These are phyloP conservation scores for Platorchestia sp. DNA, from an alignment of 1,140 invertebrate species.

Conservation along the genomic window DNA sequence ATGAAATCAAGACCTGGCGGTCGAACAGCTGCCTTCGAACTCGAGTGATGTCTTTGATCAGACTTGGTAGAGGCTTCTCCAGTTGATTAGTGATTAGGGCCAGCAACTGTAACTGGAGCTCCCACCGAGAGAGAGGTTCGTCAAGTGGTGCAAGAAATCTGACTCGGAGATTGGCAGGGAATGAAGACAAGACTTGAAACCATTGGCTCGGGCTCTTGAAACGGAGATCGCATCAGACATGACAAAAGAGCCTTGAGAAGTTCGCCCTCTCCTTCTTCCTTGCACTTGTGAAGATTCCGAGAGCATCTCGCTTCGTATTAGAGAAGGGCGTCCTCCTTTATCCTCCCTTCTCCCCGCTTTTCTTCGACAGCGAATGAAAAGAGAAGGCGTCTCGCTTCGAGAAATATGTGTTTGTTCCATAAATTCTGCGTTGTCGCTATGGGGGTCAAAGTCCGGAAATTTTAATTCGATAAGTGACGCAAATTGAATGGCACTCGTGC, in stretches of 20 bases:
- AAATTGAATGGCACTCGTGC: too few relatives aligned
- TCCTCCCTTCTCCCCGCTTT: not conserved
- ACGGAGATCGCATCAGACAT: not conserved
- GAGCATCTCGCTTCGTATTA: not conserved
- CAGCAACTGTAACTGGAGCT: not conserved
- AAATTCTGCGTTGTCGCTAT: too few relatives aligned
- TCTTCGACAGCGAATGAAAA: not conserved
- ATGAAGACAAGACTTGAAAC: not conserved
- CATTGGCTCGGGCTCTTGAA: not conserved
- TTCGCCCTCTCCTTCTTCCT: not conserved
- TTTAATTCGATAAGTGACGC: too few relatives aligned
- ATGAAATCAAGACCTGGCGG: constrained; percentile 8
- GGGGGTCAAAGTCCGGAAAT: too few relatives aligned
- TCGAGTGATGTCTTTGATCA: not conserved
- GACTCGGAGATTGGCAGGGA: constrained; percentile 35
- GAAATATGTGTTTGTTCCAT: too few relatives aligned
- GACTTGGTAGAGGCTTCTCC: not conserved
- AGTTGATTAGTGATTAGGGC: constrained; percentile 45
- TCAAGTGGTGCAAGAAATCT: constrained; percentile 43
- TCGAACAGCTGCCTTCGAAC: not conserved
- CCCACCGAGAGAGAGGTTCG: not conserved
- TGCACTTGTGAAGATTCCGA: not conserved
- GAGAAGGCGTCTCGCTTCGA: not conserved
- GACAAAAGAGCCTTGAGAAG: not conserved
- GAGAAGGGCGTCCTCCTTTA: not conserved